Evolutionary conservation across 2,888 invertebrate genomes (phyloP).

Genomic region (Tachina fera): DNA sequence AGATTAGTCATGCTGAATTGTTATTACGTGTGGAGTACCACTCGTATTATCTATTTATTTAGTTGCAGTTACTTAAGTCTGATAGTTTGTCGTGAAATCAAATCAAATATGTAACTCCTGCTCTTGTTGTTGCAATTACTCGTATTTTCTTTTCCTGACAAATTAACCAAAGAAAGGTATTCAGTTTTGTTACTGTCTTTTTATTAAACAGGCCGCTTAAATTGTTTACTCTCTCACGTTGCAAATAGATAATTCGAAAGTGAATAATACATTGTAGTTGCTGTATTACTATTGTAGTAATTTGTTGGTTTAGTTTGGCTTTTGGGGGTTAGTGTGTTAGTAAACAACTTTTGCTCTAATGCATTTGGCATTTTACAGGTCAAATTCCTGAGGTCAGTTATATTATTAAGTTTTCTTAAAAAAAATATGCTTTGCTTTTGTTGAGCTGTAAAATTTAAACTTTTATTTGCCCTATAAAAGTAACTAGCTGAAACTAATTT

Average conservation of each 20-base stretch:
- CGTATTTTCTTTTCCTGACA: constrained; percentile 27
- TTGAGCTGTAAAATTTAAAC: too few species aligned
- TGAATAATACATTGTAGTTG: constrained; percentile 25
- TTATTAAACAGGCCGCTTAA: neutral
- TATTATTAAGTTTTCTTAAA: constrained; percentile 7
- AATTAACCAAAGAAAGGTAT: neutral
- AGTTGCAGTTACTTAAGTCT: neutral
- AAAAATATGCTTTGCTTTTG: too few species aligned
- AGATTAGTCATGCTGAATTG: constrained; percentile 66
- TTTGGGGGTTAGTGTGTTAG: constrained; percentile 61
- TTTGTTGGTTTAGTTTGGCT: neutral
- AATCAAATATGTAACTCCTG: constrained; percentile 15
- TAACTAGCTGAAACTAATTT: too few species aligned
- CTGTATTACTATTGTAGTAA: neutral
- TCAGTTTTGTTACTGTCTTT: constrained; percentile 10
- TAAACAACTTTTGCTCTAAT: neutral
- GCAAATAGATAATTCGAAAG: constrained; percentile 59
- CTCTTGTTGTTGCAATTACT: neutral
- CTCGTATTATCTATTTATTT: constrained; percentile 33
- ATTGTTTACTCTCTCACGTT: constrained; percentile 68
- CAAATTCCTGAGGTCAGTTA: constrained; percentile 54
- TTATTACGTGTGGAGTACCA: constrained; percentile 60
- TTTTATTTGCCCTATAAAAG: too few species aligned
- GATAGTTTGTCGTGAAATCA: constrained; percentile 46
- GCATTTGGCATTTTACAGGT: constrained; percentile 39